phyloP scores from a whole-genome alignment of 2,113 vertebrate species.

The Mionectes macconnelli region DNA sequence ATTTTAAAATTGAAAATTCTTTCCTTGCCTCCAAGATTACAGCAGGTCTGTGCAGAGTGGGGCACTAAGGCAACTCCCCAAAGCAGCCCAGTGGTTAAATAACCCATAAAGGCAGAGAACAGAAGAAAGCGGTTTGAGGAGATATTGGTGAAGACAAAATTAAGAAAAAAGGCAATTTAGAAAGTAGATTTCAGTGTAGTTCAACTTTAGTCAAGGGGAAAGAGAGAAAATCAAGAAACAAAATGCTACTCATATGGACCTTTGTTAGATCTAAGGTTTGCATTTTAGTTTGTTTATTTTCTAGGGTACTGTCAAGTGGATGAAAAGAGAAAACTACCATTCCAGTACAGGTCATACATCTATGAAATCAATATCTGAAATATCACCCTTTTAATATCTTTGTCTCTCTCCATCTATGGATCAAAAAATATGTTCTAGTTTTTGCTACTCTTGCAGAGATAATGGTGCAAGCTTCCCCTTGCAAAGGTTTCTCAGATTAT shows the following conservation, averaged over 20 bases:
- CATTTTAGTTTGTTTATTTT: background rate
- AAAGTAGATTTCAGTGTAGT: background rate
- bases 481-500: background rate
- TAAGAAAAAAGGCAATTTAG: background rate
- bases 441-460: background rate
- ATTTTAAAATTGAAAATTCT: background rate
- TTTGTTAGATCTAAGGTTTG: background rate
- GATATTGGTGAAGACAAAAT: background rate
- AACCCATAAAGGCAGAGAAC: background rate
- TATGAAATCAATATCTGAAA: background rate
- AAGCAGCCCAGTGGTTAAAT: background rate
- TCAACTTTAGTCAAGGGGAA: background rate
- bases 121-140: background rate
- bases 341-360: background rate
- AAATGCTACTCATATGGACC: background rate
- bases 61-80: background rate
- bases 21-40: background rate
- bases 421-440: background rate
- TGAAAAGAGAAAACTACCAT: background rate
- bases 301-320: background rate
- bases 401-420: background rate
- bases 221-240: background rate
- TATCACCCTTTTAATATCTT: background rate
- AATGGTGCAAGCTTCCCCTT: background rate
- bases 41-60: background rate